Conservation (phyloP, 2,888 invertebrate species). For the Chirona hameri region DNA sequence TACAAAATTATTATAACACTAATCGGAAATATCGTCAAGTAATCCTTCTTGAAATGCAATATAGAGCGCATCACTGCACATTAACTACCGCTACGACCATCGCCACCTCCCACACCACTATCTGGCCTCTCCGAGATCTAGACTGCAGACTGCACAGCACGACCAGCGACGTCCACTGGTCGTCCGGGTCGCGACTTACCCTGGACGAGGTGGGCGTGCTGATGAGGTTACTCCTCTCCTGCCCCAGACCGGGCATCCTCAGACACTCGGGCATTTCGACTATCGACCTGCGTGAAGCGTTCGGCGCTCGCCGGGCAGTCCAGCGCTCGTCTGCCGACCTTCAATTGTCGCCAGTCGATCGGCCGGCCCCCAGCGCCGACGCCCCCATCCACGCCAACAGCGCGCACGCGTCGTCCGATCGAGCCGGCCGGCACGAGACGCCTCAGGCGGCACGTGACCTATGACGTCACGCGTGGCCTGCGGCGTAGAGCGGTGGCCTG, state of each 20-base stretch:
- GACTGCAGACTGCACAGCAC: too few relatives aligned
- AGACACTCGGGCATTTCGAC: conserved; percentile 2
- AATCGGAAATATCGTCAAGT: too few relatives aligned
- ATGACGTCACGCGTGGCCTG: neutral
- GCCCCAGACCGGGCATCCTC: neutral
- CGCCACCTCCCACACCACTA: too few relatives aligned
- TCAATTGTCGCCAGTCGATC: neutral
- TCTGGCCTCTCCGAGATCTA: too few relatives aligned
- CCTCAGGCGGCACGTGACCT: neutral
- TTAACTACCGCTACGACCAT: too few relatives aligned
- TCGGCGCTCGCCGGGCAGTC: neutral
- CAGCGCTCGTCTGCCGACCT: neutral
- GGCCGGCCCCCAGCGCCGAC: neutral
- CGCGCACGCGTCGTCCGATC: neutral
- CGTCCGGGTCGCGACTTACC: neutral
- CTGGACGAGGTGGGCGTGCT: conserved; percentile 1
- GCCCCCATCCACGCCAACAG: neutral
- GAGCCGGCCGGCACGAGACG: neutral
- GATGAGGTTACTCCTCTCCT: neutral
- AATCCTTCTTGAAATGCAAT: too few relatives aligned
- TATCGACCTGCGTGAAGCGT: neutral
- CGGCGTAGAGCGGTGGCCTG: neutral
- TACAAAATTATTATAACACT: too few relatives aligned
- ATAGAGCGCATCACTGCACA: too few relatives aligned
- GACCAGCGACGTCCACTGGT: too few relatives aligned